These are phyloP conservation scores for Plebejus anna DNA, from an alignment of 2,888 invertebrate genomes.

Conservation along the genomic window DNA sequence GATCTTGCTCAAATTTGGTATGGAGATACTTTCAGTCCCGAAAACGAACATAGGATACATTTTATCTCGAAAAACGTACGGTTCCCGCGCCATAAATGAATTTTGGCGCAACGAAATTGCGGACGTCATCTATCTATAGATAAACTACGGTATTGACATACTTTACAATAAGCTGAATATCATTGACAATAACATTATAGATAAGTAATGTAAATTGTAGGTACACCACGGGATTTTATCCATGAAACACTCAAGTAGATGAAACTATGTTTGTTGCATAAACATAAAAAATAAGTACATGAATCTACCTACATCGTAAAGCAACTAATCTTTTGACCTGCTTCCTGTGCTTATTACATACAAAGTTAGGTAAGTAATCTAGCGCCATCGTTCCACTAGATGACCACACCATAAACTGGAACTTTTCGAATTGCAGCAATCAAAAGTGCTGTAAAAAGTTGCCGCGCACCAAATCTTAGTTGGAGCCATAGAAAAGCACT, in stretches of 20 bases:
- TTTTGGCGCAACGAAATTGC: no score
- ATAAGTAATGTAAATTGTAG: no score
- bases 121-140: neutral
- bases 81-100: no score
- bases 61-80: no score
- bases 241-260: neutral
- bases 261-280: neutral
- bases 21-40: no score
- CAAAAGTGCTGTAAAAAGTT: slow-evolving; percentile 47
- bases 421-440: slow-evolving; percentile 38
- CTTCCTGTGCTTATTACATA: neutral
- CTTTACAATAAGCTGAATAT: neutral
- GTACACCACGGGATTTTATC: neutral
- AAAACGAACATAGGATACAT: no score
- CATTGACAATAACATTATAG: no score
- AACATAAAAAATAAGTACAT: neutral
- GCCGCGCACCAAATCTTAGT: slow-evolving; percentile 47
- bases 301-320: neutral
- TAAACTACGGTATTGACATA: neutral
- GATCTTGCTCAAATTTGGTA: no score
- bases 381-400: neutral
- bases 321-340: neutral
- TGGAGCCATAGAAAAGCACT: slow-evolving; percentile 46
- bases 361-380: neutral
- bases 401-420: slow-evolving; percentile 10